phyloP scores from a whole-genome alignment of 1,140 invertebrate genomes.

The Prorops nasuta region DNA sequence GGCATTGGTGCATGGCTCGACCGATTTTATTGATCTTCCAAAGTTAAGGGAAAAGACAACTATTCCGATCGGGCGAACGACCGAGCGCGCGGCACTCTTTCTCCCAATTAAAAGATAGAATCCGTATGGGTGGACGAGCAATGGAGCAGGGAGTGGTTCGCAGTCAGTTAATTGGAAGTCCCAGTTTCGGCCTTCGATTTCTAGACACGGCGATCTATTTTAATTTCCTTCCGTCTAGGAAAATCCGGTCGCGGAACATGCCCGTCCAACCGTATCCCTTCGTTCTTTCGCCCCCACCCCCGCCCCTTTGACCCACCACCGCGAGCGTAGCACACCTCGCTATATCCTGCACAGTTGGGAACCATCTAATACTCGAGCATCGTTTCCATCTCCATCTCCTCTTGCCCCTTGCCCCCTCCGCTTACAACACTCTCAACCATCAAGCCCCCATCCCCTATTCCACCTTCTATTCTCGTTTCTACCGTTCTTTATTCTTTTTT shows the following conservation, averaged over 20 bases:
- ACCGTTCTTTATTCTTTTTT: no score
- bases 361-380: no score
- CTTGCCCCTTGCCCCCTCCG: not conserved
- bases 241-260: not conserved
- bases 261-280: no score
- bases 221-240: conserved; percentile 11
- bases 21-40: conserved; percentile 26
- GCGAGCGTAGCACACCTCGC: no score
- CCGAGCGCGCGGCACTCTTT: conserved; percentile 6
- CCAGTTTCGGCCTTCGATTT: conserved; percentile 13
- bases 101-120: conserved; percentile 31
- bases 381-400: not conserved
- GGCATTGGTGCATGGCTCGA: conserved; percentile 3
- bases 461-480: no score
- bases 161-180: conserved; percentile 24
- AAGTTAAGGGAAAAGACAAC: conserved; percentile 22
- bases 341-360: no score
- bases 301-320: no score
- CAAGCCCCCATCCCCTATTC: not conserved
- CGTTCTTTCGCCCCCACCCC: not conserved
- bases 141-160: not conserved
- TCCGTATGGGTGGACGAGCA: conserved; percentile 1
- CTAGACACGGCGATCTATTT: conserved; percentile 15
- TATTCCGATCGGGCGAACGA: conserved; percentile 21
- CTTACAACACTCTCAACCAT: not conserved